Base-by-base conservation (phyloP, 2,113 vertebrate genomes). In the Gadus macrocephalus region DNA sequence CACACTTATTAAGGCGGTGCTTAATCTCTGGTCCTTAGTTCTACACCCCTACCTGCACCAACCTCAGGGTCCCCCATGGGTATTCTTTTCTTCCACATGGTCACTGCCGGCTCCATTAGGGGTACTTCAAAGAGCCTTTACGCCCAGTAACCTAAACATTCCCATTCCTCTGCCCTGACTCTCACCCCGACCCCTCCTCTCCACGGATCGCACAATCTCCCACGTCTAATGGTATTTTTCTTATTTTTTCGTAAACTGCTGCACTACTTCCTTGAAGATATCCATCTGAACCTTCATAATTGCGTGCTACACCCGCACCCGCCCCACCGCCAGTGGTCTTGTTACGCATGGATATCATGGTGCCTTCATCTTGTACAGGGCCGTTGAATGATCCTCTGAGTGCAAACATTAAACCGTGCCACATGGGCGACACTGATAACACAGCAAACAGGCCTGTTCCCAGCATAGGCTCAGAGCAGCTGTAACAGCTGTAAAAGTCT, bases 151-250 rank as follows among this genome's bases (percentile, higher is more conserved):
- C 58, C 69, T 68, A 66, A 17, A 16, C 63, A 53, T 79, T 75
- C 59, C 12, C 65, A 76, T 74, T 74, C 75, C 80, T 77, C 53
- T 16, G 14, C 63, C 71, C 59, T 62, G 3, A 70, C 59, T 3
- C 27, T 58, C 60, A 20, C 73, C 71, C 71, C 67, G 81, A 78
- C 5, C 15, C 14, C 53, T 69, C 62, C 75, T 76, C 79, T 84
- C 75, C 12, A 75, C 61, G 42, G 60, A 71, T 72, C 42, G 1
- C 25, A 70, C 63, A 17, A 55, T 60, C 69, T n/a, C 62, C 28
- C 59, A 31, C 59, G 53, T 12, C 69, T 62, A 80, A 86, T 88
- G 69, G 67, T 20, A 80, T 86, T 80, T 83, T 28, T 2, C 3
- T 15, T 16, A 7, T 53, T 20, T 80, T 68, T 79, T 61, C 71